These are phyloP conservation scores for Phoebastria nigripes DNA, from an alignment of 2,797 vertebrate genomes.

Conservation along the genomic window DNA sequence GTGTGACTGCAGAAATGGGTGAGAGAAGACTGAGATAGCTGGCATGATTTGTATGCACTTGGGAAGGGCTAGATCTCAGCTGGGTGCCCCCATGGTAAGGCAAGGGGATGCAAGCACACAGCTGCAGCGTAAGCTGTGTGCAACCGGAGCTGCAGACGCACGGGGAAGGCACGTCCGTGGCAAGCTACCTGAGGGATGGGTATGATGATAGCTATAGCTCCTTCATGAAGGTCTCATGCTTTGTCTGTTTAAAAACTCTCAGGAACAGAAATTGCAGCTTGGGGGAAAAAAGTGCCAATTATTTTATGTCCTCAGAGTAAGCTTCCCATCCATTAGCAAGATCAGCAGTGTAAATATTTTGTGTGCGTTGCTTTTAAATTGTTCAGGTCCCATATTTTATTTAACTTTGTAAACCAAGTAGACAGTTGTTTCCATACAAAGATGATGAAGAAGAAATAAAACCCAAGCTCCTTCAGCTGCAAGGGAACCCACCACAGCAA, in stretches of 20 bases:
- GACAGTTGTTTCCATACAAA: not conserved
- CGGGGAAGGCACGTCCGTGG: accelerated
- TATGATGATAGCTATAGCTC: not conserved
- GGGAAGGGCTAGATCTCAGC: not conserved
- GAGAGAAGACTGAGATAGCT: not conserved
- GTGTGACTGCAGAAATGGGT: not conserved
- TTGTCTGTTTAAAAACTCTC: not conserved
- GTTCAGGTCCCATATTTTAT: not conserved
- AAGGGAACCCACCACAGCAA: not conserved
- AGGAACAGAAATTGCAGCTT: not conserved
- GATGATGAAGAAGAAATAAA: not conserved
- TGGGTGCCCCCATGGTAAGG: not conserved
- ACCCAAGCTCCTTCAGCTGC: not conserved
- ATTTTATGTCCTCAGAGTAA: not conserved
- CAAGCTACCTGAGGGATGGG: not conserved
- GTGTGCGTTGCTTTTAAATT: not conserved
- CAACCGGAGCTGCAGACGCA: accelerated
- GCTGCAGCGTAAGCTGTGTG: accelerated
- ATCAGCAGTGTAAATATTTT: not conserved
- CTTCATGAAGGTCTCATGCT: not conserved
- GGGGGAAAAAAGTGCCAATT: not conserved
- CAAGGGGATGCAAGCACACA: accelerated
- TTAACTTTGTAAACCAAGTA: not conserved
- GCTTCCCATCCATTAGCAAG: not conserved
- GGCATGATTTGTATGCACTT: not conserved